Evolutionary conservation across 2,888 invertebrate species (phyloP), one percentile per base, ranked within the genome.

Genomic region (Drosophila flavopinicola): DNA sequence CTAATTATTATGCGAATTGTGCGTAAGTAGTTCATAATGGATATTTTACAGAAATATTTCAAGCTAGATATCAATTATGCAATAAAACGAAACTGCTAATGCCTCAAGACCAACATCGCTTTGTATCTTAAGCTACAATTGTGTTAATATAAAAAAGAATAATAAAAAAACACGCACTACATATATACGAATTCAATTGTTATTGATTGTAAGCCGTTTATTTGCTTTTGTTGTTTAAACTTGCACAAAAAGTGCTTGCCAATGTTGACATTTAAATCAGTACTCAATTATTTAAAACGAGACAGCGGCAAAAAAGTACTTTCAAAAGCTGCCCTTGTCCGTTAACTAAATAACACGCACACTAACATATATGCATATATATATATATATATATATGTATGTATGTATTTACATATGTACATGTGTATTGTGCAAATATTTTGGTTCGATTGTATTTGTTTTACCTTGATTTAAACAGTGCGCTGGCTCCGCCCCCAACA

Each of bases 371-470:
- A 23, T 29, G 13, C 17, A 56, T 32, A 33, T 17, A 29, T 6
- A 29, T n/a, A 6, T 23, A 9, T 24, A 41, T 27, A 38, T 37
- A 27, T 11, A 9, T 35, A 17, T 24, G 9, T 60, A 13, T n/a
- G n/a, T n/a, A n/a, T n/a, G n/a, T n/a, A n/a, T n/a, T n/a, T n/a
- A n/a, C n/a, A n/a, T 54, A 29, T 35, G 13, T 41, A 10, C 39
- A 27, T 35, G 35, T 60, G 33, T 54, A 57, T 53, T 65, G 83
- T 52, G 73, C 71, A 88, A 85, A 85, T 85, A 85, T 88, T 88
- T 86, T 78, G 52, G 70, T 78, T 85, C 76, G 88, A 71, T 85
- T 80, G 67, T 80, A 78, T 88, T 85, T 85, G 72, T 79, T 78
- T 78, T 84, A 77, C 74, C 72, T 86, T 87, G 88, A 87, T 87